Conservation (phyloP, 2,888 invertebrate species). For the Parasteatoda lunata region DNA sequence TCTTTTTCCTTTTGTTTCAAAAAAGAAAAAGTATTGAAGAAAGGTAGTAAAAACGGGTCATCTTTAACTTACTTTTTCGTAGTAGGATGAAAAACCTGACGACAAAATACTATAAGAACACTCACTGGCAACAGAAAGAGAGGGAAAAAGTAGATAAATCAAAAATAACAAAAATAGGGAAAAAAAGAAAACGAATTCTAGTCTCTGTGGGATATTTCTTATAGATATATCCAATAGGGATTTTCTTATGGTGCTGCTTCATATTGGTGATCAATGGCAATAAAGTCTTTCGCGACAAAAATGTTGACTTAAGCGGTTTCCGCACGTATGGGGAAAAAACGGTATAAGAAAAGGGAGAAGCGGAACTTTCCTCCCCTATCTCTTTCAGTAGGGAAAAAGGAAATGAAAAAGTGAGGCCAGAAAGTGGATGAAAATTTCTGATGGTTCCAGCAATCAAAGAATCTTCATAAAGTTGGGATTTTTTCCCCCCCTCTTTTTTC, state of each 20-base stretch:
- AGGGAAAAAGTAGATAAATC: slow-evolving; percentile 25
- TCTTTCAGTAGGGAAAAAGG: slow-evolving; percentile 6
- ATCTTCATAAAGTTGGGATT: slow-evolving; percentile 39
- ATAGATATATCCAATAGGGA: slow-evolving; percentile 28
- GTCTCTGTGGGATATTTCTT: not conserved
- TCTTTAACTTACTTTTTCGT: slow-evolving; percentile 42
- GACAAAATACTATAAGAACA: slow-evolving; percentile 27
- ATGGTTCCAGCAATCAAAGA: slow-evolving; percentile 36
- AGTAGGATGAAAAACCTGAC: not conserved
- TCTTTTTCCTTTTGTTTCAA: slow-evolving; percentile 16
- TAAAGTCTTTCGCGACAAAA: slow-evolving; percentile 58
- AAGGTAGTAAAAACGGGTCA: slow-evolving; percentile 39
- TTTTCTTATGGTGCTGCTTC: slow-evolving; percentile 23
- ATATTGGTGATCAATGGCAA: slow-evolving; percentile 62
- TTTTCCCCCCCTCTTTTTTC: not conserved
- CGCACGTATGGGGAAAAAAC: slow-evolving; percentile 29
- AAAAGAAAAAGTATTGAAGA: slow-evolving; percentile 23
- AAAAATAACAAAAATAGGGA: slow-evolving; percentile 20
- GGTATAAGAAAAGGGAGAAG: slow-evolving; percentile 30
- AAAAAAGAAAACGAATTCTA: not conserved
- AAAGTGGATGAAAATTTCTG: slow-evolving; percentile 51
- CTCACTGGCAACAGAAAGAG: not conserved
- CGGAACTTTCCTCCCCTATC: slow-evolving; percentile 21
- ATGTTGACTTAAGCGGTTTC: slow-evolving; percentile 64
- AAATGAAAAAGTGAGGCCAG: slow-evolving; percentile 44